These are phyloP conservation scores for Brachionus asplanchnoidis DNA, from an alignment of 1,140 invertebrate species.

Conservation along the genomic window DNA sequence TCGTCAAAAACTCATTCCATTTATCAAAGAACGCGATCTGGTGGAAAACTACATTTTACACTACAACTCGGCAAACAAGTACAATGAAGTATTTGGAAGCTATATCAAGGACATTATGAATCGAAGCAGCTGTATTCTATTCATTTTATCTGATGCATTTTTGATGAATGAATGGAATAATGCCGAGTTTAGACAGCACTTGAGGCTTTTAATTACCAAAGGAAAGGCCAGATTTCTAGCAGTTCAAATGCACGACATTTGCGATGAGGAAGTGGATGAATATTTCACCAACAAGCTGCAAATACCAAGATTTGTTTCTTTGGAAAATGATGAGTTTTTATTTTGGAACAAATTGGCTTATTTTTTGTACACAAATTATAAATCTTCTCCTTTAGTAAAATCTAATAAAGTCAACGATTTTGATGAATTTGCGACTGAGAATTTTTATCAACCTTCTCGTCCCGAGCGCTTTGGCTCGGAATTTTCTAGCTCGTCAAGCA, in stretches of 20 bases:
- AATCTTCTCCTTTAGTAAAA: background rate
- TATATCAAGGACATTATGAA: conserved; percentile 32
- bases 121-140: background rate
- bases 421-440: background rate
- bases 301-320: conserved; percentile 21
- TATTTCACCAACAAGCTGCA: conserved; percentile 19
- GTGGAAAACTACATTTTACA: background rate
- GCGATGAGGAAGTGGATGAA: conserved; percentile 33
- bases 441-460: background rate
- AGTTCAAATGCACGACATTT: conserved; percentile 28
- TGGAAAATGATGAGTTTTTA: conserved; percentile 35
- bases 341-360: conserved; percentile 25
- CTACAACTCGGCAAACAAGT: background rate
- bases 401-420: background rate
- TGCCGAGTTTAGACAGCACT: background rate
- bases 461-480: background rate
- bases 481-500: background rate
- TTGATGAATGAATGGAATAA: conserved; percentile 39
- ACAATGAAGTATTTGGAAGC: background rate
- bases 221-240: background rate
- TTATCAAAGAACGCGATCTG: background rate
- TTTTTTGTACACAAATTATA: conserved; percentile 25
- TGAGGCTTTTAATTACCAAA: background rate
- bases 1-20: background rate
- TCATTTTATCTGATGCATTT: conserved; percentile 30